phyloP scores from a whole-genome alignment of 30 jellyfish, hydroid and myxozoan genomes.

The Aurelia aurita region DNA sequence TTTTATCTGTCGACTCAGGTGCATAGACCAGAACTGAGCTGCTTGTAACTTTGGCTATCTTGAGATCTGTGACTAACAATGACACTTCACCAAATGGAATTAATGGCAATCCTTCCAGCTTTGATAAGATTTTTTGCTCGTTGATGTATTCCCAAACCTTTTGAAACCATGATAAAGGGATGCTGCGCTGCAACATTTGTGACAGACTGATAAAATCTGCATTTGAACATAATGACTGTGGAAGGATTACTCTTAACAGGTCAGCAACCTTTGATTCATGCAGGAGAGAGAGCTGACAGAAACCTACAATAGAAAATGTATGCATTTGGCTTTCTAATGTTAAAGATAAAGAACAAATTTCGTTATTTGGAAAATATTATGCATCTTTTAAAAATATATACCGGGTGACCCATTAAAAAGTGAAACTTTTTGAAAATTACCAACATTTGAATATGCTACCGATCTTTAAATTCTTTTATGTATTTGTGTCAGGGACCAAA shows the following conservation, averaged over 20 bases:
- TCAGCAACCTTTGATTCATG: constrained; percentile 12
- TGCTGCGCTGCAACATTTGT: not conserved
- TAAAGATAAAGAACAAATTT: not conserved
- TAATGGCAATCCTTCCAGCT: constrained; percentile 67
- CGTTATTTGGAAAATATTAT: not conserved
- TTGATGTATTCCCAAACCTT: constrained; percentile 46
- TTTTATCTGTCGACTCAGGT: not conserved
- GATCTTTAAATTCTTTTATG: too few relatives aligned
- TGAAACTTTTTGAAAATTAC: too few relatives aligned
- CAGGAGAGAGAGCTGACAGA: constrained; percentile 23
- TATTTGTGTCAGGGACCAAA: too few relatives aligned
- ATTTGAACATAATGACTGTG: not conserved
- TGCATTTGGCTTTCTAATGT: too few relatives aligned
- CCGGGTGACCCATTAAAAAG: too few relatives aligned
- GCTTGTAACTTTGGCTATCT: not conserved
- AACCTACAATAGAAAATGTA: constrained; percentile 4
- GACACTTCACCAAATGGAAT: constrained; percentile 20
- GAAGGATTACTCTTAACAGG: not conserved
- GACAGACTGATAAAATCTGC: not conserved
- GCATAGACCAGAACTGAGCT: not conserved
- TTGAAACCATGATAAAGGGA: constrained; percentile 29
- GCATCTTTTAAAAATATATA: too few relatives aligned
- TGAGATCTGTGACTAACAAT: not conserved
- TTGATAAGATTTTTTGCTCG: not conserved
- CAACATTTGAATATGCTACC: too few relatives aligned